A percentile compares a stretch with the other conserved stretches of the same genome.
phyloP scores from a whole-genome alignment of 2,888 invertebrate species.

The Acanthoscelides obtectus region DNA sequence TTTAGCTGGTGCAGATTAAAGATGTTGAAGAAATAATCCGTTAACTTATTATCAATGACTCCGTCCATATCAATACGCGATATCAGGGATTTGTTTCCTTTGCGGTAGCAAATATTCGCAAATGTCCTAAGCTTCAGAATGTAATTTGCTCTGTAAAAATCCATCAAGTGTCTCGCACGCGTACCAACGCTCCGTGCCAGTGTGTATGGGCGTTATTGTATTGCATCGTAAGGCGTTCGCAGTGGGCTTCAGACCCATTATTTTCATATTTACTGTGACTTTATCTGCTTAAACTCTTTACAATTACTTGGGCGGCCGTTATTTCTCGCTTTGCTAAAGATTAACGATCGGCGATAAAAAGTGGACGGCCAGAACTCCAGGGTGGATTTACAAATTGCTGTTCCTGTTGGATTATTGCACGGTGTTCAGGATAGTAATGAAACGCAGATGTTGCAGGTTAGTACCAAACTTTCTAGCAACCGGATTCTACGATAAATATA shows the following conservation, averaged over 20 bases:
- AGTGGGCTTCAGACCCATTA: constrained; percentile 19
- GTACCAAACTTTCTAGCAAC: too few relatives aligned
- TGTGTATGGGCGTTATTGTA: constrained; percentile 16
- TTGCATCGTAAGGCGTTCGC: constrained; percentile 15
- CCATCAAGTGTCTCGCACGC: not conserved
- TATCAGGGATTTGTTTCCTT: not conserved
- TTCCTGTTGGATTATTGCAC: too few relatives aligned
- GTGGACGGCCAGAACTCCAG: not conserved
- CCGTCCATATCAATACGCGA: not conserved
- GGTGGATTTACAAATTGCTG: not conserved
- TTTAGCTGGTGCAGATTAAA: too few relatives aligned
- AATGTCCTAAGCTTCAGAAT: not conserved
- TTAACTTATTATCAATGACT: too few relatives aligned
- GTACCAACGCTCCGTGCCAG: not conserved
- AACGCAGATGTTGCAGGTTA: too few relatives aligned
- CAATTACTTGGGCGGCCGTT: constrained; percentile 12
- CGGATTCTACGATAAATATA: too few relatives aligned
- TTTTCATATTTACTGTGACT: constrained; percentile 13
- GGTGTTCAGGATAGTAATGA: too few relatives aligned
- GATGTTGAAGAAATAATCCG: too few relatives aligned
- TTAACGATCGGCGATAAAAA: constrained; percentile 1
- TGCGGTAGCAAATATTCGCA: not conserved
- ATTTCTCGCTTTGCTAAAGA: constrained; percentile 9
- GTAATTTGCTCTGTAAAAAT: not conserved
- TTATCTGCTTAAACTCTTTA: constrained; percentile 17